A percentile compares a stretch with the other conserved stretches of the same genome.
These are phyloP conservation scores for Tetragnatha montana DNA, from an alignment of 2,888 invertebrate species.

Conservation along the genomic window DNA sequence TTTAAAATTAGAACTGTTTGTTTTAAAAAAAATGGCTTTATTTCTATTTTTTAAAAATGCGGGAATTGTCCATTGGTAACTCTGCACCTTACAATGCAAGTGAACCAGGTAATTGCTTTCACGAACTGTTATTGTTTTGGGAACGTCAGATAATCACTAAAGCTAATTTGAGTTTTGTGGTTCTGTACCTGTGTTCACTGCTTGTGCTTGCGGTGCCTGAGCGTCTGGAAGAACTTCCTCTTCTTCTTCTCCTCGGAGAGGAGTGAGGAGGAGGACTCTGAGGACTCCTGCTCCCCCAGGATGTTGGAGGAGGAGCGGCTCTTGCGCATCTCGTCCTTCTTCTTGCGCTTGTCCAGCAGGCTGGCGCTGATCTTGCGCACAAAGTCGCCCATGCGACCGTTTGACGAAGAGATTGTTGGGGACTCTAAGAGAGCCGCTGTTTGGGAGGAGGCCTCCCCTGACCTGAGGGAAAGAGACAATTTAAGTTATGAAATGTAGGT, in stretches of 20 bases:
- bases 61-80: too few relatives aligned
- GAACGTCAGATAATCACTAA: too few relatives aligned
- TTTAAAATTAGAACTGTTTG: too few relatives aligned
- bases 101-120: too few relatives aligned
- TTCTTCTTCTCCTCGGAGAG: slow-evolving; percentile 52
- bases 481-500: too few relatives aligned
- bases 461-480: slow-evolving; percentile 10
- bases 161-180: too few relatives aligned
- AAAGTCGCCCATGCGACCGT: slow-evolving; percentile 59
- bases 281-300: slow-evolving; percentile 34
- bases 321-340: slow-evolving; percentile 52
- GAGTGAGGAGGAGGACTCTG: slow-evolving; percentile 49
- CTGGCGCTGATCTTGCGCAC: slow-evolving; percentile 64
- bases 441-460: slow-evolving; percentile 26
- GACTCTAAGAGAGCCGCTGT: not conserved
- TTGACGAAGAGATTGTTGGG: slow-evolving; percentile 3
- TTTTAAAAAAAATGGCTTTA: too few relatives aligned
- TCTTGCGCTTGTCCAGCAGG: slow-evolving; percentile 47
- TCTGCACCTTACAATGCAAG: too few relatives aligned
- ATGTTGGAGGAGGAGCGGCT: slow-evolving; percentile 62
- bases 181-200: slow-evolving; percentile 28
- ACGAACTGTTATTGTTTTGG: too few relatives aligned
- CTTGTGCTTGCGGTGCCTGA: slow-evolving; percentile 55
- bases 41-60: too few relatives aligned
- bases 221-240: slow-evolving; percentile 56